Evolutionary conservation across 2,113 vertebrate species (phyloP).

Genomic region (Alethe castanea): DNA sequence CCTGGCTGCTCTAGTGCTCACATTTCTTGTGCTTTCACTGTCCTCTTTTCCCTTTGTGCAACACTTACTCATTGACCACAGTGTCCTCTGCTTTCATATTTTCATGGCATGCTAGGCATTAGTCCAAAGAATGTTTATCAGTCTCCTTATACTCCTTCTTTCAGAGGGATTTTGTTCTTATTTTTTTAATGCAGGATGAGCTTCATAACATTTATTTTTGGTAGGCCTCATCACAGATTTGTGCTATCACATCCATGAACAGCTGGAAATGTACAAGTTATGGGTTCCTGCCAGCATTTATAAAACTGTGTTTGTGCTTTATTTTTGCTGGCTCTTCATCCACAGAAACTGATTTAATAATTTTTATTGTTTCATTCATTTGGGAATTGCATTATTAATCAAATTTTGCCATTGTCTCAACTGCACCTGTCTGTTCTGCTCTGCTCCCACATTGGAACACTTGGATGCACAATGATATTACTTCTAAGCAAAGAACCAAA

Average conservation of each 20-base stretch:
- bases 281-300: background rate
- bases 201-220: background rate
- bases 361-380: background rate
- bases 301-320: background rate
- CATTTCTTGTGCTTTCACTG: accelerated
- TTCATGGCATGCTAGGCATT: background rate
- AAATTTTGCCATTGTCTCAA: background rate
- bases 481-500: background rate
- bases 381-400: background rate
- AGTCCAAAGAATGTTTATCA: accelerated
- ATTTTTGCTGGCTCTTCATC: background rate
- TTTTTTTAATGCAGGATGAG: background rate
- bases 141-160: background rate
- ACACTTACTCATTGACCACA: background rate
- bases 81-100: background rate
- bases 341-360: background rate
- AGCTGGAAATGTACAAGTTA: background rate
- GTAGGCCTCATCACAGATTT: background rate
- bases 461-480: background rate
- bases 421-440: background rate
- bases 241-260: background rate
- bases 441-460: background rate
- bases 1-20: background rate
- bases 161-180: background rate
- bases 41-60: background rate